Evolutionary conservation across 2,888 invertebrate genomes (phyloP).

Genomic region (Cerceris rybyensis): DNA sequence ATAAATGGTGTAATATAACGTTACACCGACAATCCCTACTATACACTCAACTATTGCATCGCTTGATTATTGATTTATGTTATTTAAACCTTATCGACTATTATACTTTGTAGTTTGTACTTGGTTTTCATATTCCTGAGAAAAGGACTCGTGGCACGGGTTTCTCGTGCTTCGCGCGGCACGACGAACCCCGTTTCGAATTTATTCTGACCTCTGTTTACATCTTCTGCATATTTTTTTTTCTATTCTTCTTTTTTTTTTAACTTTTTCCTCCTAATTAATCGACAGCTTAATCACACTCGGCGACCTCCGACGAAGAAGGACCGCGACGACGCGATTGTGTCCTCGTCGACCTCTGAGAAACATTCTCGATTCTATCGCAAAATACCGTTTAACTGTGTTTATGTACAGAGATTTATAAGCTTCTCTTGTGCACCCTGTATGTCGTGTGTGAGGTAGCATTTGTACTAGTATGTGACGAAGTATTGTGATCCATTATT

Average conservation of each 20-base stretch:
- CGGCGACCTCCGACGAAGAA: neutral
- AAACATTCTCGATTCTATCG: conserved; percentile 43
- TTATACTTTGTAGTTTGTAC: conserved; percentile 82
- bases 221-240: conserved; percentile 22
- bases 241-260: conserved; percentile 8
- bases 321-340: conserved; percentile 1
- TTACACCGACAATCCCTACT: conserved; percentile 65
- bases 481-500: conserved; percentile 73
- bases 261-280: neutral
- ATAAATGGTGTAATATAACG: conserved; percentile 28
- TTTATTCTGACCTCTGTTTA: conserved; percentile 44
- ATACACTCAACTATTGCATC: conserved; percentile 77
- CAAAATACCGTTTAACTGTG: conserved; percentile 68
- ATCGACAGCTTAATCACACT: neutral
- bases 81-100: conserved; percentile 77
- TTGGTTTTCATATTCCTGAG: conserved; percentile 81
- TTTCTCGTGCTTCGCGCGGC: conserved; percentile 38
- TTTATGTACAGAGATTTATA: conserved; percentile 73
- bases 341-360: conserved; percentile 30
- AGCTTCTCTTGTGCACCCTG: conserved; percentile 78
- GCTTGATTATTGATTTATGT: conserved; percentile 76
- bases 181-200: conserved; percentile 37
- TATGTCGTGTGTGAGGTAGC: conserved; percentile 80
- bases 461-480: conserved; percentile 79
- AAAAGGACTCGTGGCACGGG: conserved; percentile 71